phyloP scores from a whole-genome alignment of 2,797 vertebrate species.

The Acropternis orthonyx region DNA sequence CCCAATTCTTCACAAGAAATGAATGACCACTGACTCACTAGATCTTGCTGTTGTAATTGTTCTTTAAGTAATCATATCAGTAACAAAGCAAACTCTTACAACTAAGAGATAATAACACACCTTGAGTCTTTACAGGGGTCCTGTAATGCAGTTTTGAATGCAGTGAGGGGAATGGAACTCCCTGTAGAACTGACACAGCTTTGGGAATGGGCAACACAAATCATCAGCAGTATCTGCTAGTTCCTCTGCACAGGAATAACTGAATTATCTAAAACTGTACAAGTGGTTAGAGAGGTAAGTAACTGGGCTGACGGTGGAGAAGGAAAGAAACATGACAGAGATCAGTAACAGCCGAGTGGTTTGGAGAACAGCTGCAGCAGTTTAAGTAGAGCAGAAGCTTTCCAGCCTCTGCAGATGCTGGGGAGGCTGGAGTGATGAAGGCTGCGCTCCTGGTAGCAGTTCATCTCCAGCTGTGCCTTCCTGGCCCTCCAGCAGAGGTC shows the following conservation, averaged over 20 bases:
- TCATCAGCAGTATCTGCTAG: fast-evolving
- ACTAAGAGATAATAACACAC: not conserved
- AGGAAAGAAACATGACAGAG: not conserved
- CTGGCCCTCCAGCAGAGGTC: constrained; percentile 29
- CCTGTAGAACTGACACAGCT: not conserved
- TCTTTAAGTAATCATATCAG: not conserved
- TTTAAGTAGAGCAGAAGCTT: not conserved
- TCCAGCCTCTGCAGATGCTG: not conserved
- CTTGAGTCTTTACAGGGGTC: not conserved
- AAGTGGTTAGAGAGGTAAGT: not conserved
- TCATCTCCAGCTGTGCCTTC: not conserved
- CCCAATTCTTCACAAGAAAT: not conserved
- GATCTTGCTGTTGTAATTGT: not conserved
- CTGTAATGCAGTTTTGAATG: not conserved
- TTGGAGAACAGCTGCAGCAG: not conserved
- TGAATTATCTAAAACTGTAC: not conserved
- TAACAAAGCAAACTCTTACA: not conserved
- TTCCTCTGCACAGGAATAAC: not conserved
- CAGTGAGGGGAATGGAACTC: not conserved
- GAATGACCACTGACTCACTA: not conserved
- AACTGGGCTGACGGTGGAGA: not conserved
- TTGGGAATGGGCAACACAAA: not conserved
- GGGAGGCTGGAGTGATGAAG: not conserved
- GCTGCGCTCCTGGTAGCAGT: not conserved
- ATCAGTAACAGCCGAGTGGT: not conserved